Base-by-base conservation (phyloP, 2,797 vertebrate genomes). In the Malurus leucopterus region DNA sequence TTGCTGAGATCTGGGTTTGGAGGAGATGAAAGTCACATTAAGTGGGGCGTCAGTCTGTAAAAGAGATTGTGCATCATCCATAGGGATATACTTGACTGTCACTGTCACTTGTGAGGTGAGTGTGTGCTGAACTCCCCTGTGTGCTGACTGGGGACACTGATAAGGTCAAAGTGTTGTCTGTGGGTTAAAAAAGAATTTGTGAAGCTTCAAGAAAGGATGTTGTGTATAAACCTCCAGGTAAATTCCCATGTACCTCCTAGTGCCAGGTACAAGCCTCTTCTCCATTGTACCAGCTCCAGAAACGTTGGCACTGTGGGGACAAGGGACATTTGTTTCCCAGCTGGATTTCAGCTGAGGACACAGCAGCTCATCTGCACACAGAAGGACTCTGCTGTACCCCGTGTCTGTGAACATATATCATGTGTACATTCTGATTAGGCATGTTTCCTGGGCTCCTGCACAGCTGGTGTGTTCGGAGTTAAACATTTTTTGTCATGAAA, bases 11-110 rank as follows among this genome's bases (percentile, higher is more conserved):
- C 15, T 81, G n/a, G 7, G 5, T 11, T 81, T 17, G 59, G 34
- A 78, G 30, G 26, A 67, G 19, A 4, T 3, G 1, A 4, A 81
- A 17, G 11, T 20, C 65, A 14, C 7, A 5, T 22, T 46, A 24
- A 36, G 16, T 34, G 29, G 16, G 11, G 3, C 47, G 9, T 44
- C 40, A 47, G 11, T 9, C 34, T 41, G 8, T 54, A 20, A 13
- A 54, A 58, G 46, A 21, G 6, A 4, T 5, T 58, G 13, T 61
- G 8, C 15, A 38, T 44, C 36, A 14, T 16, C 12, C 3, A 23
- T 36, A 18, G 13, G 26, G 62, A 11, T 14, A 5, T 0, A 0
- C 51, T 3, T 8, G 41, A 17, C 10, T 20, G 3, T 47, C 40
- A 16, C 6, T 54, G 20, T 50, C 44, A 32, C 17, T 69, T 47